phyloP scores from a whole-genome alignment of 2,888 invertebrate species.

The Temnothorax rugatulus region DNA sequence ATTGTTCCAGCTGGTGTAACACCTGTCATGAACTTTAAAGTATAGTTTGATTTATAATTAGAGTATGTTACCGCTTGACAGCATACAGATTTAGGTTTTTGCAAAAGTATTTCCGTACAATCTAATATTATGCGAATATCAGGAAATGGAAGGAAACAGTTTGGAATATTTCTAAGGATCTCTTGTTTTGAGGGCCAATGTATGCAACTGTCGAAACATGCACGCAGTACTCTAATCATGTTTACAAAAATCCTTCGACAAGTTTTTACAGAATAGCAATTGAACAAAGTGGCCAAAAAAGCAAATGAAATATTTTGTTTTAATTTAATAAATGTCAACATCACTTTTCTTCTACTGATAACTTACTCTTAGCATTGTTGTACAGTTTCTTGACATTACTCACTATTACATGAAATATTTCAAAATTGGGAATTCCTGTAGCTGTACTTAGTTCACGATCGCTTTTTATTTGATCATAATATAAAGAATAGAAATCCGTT shows the following conservation, averaged over 20 bases:
- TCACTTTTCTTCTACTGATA: constrained; percentile 5
- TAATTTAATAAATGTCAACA: constrained; percentile 1
- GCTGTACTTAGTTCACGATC: constrained; percentile 1
- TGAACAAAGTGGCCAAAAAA: background rate
- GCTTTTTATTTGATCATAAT: background rate
- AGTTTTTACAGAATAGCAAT: constrained; percentile 4
- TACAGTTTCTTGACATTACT: background rate
- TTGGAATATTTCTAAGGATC: background rate
- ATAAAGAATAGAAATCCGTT: background rate
- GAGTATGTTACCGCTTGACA: constrained; percentile 9
- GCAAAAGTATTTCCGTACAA: constrained; percentile 13
- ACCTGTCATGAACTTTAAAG: constrained; percentile 13
- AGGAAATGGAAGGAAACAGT: background rate
- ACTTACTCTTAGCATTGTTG: background rate
- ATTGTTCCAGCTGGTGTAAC: constrained; percentile 5
- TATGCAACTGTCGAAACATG: background rate
- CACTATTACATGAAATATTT: constrained; percentile 8
- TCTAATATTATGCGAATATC: constrained; percentile 7
- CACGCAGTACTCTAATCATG: background rate
- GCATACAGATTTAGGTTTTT: constrained; percentile 13
- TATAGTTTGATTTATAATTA: background rate
- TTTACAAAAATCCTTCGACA: constrained; percentile 8
- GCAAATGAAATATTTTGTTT: constrained; percentile 11
- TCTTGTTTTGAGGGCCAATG: background rate
- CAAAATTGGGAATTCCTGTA: background rate